Evolutionary conservation across 2,113 vertebrate genomes (phyloP).

Genomic region (Chaetura pelagica): DNA sequence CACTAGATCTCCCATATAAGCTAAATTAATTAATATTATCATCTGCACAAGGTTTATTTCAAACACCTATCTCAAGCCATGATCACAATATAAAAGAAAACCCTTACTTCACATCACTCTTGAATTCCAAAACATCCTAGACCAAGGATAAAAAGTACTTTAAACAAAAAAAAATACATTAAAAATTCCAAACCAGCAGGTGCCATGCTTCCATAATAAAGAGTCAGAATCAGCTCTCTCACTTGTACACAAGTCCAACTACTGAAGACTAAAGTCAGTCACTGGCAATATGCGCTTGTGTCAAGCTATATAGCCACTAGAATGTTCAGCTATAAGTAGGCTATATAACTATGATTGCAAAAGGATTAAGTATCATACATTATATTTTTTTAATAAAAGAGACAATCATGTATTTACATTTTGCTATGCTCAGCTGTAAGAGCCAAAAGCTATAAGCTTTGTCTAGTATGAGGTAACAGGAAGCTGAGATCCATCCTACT

Average conservation of each 20-base stretch:
- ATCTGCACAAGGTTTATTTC: neutral
- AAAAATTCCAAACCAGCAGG: neutral
- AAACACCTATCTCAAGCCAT: neutral
- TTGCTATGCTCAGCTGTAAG: neutral
- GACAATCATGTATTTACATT: neutral
- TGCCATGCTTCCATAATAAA: neutral
- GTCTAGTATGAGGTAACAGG: neutral
- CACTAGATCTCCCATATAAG: slow-evolving; percentile 72
- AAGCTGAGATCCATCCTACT: neutral
- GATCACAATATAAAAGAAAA: neutral
- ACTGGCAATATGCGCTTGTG: neutral
- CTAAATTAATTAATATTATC: neutral
- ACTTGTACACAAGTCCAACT: neutral
- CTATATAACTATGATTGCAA: neutral
- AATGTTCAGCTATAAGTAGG: neutral
- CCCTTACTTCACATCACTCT: neutral
- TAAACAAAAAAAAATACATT: neutral
- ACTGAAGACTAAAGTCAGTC: neutral
- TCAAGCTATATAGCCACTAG: neutral
- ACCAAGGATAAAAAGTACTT: neutral
- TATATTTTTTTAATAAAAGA: neutral
- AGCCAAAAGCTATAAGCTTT: neutral
- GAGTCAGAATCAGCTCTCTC: neutral
- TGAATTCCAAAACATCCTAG: neutral
- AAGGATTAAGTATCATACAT: neutral